phyloP scores from a whole-genome alignment of 1,140 invertebrate genomes.

The Mactra quadrangularis region DNA sequence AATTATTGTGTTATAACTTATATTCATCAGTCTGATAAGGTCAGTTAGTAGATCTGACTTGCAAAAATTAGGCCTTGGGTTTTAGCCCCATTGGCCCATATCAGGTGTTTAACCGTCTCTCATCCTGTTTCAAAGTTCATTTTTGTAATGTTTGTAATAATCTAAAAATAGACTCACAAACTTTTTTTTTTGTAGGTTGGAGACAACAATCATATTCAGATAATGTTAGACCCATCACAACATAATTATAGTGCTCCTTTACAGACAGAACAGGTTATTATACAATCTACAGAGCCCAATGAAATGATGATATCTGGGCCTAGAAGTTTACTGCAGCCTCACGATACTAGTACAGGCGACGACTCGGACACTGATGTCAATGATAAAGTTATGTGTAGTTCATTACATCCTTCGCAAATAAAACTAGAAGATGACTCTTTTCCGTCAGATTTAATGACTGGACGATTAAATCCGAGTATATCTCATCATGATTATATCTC shows the following conservation, averaged over 20 bases:
- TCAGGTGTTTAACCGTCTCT: too few relatives aligned
- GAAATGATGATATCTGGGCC: background rate
- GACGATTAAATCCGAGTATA: conserved; percentile 43
- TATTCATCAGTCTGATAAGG: too few relatives aligned
- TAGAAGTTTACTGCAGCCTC: background rate
- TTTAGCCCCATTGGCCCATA: too few relatives aligned
- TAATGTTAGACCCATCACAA: conserved; percentile 20
- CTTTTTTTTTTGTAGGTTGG: conserved; percentile 8
- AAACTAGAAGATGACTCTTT: conserved; percentile 17
- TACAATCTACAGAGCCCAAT: background rate
- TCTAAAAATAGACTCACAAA: background rate
- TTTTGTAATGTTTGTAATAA: background rate
- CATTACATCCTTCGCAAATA: background rate
- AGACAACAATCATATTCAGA: conserved; percentile 11
- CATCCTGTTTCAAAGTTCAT: too few relatives aligned
- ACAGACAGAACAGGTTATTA: conserved; percentile 32
- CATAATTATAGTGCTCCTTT: conserved; percentile 41
- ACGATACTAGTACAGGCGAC: background rate
- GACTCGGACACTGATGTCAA: conserved; percentile 58
- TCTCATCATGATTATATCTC: conserved; percentile 57
- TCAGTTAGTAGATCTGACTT: too few relatives aligned
- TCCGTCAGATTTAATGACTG: conserved; percentile 36
- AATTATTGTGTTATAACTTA: too few relatives aligned
- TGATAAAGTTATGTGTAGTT: conserved; percentile 49
- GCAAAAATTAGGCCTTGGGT: too few relatives aligned